A percentile compares a stretch with the other conserved stretches of the same genome.
Conservation (phyloP, 2,888 invertebrate genomes). For the Polydrusus cervinus region DNA sequence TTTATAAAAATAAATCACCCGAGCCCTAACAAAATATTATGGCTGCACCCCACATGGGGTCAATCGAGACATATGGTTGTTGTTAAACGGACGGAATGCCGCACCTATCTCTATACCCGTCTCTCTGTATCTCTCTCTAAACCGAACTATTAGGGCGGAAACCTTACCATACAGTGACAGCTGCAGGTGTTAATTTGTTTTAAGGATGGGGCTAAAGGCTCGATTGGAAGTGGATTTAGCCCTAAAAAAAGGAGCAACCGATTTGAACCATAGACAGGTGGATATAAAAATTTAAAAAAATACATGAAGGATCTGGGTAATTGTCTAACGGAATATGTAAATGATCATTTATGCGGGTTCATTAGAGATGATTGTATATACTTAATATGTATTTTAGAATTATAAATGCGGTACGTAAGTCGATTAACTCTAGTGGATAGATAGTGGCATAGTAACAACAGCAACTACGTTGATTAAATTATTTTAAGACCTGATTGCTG, state of each 20-base stretch:
- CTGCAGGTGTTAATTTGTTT: slow-evolving; percentile 27
- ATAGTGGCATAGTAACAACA: no score
- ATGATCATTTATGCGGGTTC: slow-evolving; percentile 26
- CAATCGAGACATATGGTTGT: slow-evolving; percentile 25
- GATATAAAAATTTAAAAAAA: slow-evolving; percentile 7
- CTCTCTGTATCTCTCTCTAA: no score
- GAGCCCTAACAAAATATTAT: slow-evolving; percentile 5
- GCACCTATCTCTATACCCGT: not conserved
- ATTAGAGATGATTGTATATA: no score
- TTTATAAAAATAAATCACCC: not conserved
- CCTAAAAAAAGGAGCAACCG: not conserved
- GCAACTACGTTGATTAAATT: no score
- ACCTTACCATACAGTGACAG: slow-evolving; percentile 21
- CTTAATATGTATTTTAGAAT: no score
- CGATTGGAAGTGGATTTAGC: slow-evolving; percentile 1
- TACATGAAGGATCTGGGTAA: slow-evolving; percentile 31
- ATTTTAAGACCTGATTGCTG: no score
- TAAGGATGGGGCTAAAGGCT: slow-evolving; percentile 14
- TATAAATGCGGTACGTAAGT: no score
- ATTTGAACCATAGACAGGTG: slow-evolving; percentile 20
- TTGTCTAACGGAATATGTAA: slow-evolving; percentile 23
- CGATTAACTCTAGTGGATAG: no score
- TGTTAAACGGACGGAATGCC: slow-evolving; percentile 26
- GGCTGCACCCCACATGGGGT: slow-evolving; percentile 12
- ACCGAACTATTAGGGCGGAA: slow-evolving; percentile 18